Base-by-base conservation (phyloP, 2,888 invertebrate species). In the Lasioglossum zephyrum region DNA sequence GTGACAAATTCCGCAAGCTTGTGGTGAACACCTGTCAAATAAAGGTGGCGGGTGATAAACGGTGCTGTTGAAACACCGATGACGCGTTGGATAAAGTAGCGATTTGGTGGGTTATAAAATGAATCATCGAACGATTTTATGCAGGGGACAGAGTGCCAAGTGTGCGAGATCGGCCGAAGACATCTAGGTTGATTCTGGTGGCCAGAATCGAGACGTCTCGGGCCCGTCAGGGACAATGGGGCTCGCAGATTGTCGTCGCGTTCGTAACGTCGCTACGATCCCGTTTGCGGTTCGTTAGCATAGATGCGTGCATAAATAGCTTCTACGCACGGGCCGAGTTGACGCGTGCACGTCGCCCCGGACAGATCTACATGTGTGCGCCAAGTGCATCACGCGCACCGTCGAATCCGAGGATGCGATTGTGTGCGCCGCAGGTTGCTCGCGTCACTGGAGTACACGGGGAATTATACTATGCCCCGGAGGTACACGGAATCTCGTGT, bases 271-370 rank as follows among this genome's bases (percentile, higher is more conserved):
- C 31, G 49, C 18, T 31, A 3, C 31, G 72, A 39, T 74, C 66
- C 75, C 70, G 69, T 79, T 76, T 70, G 60, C 22, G 82, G 63
- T 83, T 79, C 76, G 79, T 85, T 85, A 79, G 81, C 82, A 72
- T 66, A 75, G 77, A 81, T 31, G 77, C 44, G 44, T 22, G 36
- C 79, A 77, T 84, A 85, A 85, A 85, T 84, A 84, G 85, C 79
- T 79, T 53, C 73, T 60, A 60, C 26, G 57, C n/a, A n/a, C 57
- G n/a, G 57, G 57, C 57, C 69, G 49, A 44, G 81, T 75, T 75
- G 84, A 80, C 84, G 73, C 79, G 72, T 82, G 83, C 53, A 74
- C 57, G 53, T 36, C 47, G 39, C 4, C 6, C 5, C 47, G 16
- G 26, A 57, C 41, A 75, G 63, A 73, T 78, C 36, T 63, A 70